phyloP scores from a whole-genome alignment of 2,888 invertebrate species.

The Artemia sinica region DNA sequence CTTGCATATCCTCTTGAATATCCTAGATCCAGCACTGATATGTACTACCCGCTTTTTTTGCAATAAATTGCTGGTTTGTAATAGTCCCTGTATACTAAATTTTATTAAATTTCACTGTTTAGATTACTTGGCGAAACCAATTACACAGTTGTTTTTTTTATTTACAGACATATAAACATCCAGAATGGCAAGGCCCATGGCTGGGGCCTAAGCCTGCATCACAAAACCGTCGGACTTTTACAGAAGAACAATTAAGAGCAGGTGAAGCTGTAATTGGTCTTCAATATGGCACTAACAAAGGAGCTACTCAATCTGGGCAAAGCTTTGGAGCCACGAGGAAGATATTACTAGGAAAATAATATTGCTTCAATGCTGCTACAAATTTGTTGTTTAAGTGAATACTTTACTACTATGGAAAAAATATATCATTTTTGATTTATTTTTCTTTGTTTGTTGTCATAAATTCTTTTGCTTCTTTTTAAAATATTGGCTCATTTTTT shows the following conservation, averaged over 20 bases:
- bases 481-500: too few species aligned
- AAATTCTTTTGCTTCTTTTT: too few species aligned
- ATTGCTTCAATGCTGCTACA: neutral
- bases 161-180: conserved; percentile 53
- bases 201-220: conserved; percentile 72
- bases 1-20: too few species aligned
- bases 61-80: too few species aligned
- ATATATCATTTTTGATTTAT: too few species aligned
- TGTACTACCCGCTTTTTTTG: too few species aligned
- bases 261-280: conserved; percentile 70
- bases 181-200: conserved; percentile 62
- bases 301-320: conserved; percentile 67
- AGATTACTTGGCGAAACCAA: neutral
- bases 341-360: conserved; percentile 42
- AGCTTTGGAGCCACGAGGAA: conserved; percentile 68
- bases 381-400: neutral
- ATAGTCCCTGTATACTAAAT: too few species aligned
- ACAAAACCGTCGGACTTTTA: conserved; percentile 61
- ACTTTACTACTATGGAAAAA: too few species aligned
- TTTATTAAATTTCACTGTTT: too few species aligned
- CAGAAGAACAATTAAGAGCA: conserved; percentile 60
- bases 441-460: too few species aligned
- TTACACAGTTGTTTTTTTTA: conserved; percentile 21
- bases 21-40: too few species aligned
- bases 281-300: conserved; percentile 69